Evolutionary conservation across 2,797 vertebrate genomes (phyloP), one percentile per base, ranked within the genome.

Genomic region (Malacoctenus gilli): DNA sequence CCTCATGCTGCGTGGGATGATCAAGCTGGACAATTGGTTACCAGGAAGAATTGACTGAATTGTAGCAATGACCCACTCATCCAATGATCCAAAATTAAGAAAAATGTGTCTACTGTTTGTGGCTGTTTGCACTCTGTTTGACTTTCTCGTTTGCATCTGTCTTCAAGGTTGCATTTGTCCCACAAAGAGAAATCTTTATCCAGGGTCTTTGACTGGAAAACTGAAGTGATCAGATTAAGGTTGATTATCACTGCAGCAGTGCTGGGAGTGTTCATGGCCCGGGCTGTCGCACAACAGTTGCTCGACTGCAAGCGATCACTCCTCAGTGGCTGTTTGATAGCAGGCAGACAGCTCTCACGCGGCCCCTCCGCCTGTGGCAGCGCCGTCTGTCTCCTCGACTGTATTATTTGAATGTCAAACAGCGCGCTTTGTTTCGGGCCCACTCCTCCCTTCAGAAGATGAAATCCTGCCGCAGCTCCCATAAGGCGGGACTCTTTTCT

Each of bases 301-400:
- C 31, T 5, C 37, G 8, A 28, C 39, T 46, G 6, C 23, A 14
- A 14, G 25, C 18, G 44, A 38, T 49, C n/a, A n/a, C n/a, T n/a
- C n/a, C n/a, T n/a, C n/a, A n/a, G n/a, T n/a, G n/a, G n/a, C n/a
- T n/a, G n/a, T n/a, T 62, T 35, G 13, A 30, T 21, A 21, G 5
- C 46, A 47, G 55, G 25, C 57, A 20, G 52, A n/a, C 64, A 11
- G 32, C 46, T 59, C 32, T 50, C 35, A 32, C 36, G 31, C 47
- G 36, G 19, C 23, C 22, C n/a, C 19, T 34, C 32, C 1, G n/a
- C 63, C 55, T 39, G n/a, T 41, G 23, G 56, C 56, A 35, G 30
- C 31, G 4, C 22, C 21, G 47, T 57, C 59, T 46, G 36, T 51
- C 37, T 50, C 31, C n/a, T 28, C 21, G 12, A 59, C 51, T 40